Percentiles rank a stretch among this genome's conserved stretches.
phyloP scores from a whole-genome alignment of 2,113 vertebrate species.

The Morphnarchus princeps region DNA sequence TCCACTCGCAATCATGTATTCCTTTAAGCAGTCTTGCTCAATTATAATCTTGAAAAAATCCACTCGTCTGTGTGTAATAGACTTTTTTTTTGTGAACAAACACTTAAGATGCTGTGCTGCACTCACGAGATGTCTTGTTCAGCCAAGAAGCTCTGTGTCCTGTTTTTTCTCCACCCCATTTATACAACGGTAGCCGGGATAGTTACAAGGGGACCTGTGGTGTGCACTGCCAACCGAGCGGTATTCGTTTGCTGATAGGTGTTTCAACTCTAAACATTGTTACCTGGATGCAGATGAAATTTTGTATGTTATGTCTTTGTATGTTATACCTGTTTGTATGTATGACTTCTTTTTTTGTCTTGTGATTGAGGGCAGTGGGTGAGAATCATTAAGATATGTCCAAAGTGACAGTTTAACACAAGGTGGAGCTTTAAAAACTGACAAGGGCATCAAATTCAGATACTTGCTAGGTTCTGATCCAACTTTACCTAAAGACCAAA shows the following conservation, averaged over 20 bases:
- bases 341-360: background rate
- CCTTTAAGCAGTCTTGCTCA: background rate
- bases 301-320: background rate
- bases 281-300: background rate
- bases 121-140: rapidly evolving
- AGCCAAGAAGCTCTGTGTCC: background rate
- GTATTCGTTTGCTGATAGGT: background rate
- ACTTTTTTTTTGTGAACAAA: background rate
- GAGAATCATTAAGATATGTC: background rate
- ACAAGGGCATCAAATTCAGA: background rate
- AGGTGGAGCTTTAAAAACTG: background rate
- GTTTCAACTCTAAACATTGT: background rate
- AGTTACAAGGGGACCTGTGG: background rate
- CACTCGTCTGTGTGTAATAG: background rate
- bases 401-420: background rate
- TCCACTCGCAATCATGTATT: background rate
- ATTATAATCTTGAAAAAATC: background rate
- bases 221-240: background rate
- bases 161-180: background rate
- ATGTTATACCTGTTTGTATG: too few species aligned
- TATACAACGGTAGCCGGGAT: background rate
- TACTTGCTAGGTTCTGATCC: background rate
- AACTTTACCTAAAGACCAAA: background rate
- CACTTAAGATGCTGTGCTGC: background rate
- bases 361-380: background rate